A percentile compares a stretch with the other conserved stretches of the same genome.
Evolutionary conservation across 2,888 invertebrate genomes (phyloP).

Genomic region (Polydrusus cervinus): DNA sequence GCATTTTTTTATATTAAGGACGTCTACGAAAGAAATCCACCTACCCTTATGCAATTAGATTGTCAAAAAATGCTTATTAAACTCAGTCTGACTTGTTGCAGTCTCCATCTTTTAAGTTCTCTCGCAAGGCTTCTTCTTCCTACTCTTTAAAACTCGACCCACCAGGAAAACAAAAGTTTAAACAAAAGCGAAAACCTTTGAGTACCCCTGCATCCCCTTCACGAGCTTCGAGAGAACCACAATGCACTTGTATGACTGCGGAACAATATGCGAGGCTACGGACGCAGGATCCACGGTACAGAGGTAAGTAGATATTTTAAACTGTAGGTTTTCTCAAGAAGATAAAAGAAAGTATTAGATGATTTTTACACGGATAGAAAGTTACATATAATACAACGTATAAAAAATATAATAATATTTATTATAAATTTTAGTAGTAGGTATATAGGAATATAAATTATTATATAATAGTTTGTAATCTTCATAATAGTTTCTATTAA

Average conservation of each 20-base stretch:
- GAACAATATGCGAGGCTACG: constrained; percentile 92
- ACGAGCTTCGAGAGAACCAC: constrained; percentile 84
- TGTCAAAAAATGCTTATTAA: constrained; percentile 66
- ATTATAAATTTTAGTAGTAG: too few species aligned
- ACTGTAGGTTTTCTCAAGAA: background rate
- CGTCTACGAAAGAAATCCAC: too few species aligned
- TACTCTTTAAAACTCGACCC: constrained; percentile 96
- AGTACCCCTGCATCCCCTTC: constrained; percentile 93
- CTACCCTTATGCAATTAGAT: constrained; percentile 10
- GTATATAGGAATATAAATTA: too few species aligned
- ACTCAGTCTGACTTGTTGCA: constrained; percentile 81
- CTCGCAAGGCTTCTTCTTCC: constrained; percentile 96
- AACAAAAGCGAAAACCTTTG: constrained; percentile 86
- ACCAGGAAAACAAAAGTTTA: constrained; percentile 89
- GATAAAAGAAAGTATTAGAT: too few species aligned
- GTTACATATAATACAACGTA: too few species aligned
- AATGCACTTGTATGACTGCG: constrained; percentile 96
- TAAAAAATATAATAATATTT: too few species aligned
- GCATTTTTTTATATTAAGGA: too few species aligned
- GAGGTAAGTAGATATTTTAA: constrained; percentile 70
- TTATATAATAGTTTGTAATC: too few species aligned
- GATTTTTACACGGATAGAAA: too few species aligned
- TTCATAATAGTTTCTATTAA: too few species aligned
- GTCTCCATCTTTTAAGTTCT: constrained; percentile 98
- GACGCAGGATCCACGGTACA: constrained; percentile 87